These are phyloP conservation scores for Gambusia affinis DNA, from an alignment of 2,113 vertebrate genomes.

Conservation along the genomic window DNA sequence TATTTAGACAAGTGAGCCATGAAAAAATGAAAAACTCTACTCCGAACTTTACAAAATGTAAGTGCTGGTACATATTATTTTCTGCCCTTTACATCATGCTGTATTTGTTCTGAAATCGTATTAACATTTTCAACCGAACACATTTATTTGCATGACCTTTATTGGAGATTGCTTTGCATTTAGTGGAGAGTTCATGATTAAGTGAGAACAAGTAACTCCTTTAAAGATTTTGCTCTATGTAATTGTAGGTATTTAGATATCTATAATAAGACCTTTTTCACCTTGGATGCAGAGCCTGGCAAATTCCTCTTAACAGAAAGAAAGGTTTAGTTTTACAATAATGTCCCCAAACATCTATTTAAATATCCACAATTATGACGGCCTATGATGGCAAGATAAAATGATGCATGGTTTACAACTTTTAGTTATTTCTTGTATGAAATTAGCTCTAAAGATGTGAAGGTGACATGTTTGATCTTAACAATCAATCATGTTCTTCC, in stretches of 20 bases:
- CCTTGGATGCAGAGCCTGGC: background rate
- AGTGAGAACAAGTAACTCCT: background rate
- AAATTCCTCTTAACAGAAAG: background rate
- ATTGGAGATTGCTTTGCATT: background rate
- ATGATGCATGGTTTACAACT: background rate
- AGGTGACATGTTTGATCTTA: background rate
- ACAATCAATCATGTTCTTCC: background rate
- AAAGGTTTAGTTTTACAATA: background rate
- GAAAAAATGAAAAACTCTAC: conserved; percentile 7
- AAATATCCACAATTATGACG: background rate
- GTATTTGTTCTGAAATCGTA: background rate
- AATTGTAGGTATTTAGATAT: background rate
- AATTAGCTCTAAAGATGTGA: background rate
- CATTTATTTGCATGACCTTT: background rate
- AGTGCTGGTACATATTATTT: background rate
- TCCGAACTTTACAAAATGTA: conserved; percentile 17
- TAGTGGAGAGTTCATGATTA: background rate
- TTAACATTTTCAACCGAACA: background rate
- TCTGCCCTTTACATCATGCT: background rate
- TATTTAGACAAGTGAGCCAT: conserved; percentile 7
- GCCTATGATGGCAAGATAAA: background rate
- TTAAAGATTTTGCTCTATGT: background rate
- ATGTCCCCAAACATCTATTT: background rate
- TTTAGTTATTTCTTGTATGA: background rate
- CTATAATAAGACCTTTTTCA: background rate